These are phyloP conservation scores for Mirza zaza DNA, from an alignment of 2,113 vertebrate genomes.

Conservation along the genomic window DNA sequence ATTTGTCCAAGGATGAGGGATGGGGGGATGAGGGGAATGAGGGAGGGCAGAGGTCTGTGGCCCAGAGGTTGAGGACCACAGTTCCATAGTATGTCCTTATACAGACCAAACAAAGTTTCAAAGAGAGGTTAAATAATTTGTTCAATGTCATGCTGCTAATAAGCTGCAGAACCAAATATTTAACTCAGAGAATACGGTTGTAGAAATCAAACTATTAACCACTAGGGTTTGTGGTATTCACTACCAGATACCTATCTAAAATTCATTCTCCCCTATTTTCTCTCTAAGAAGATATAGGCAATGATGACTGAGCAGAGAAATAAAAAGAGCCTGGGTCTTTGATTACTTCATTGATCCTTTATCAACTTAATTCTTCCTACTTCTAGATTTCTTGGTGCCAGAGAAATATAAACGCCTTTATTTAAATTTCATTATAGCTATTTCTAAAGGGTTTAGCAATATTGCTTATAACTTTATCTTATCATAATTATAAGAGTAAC, in stretches of 20 bases:
- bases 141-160: neutral
- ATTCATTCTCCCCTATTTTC: neutral
- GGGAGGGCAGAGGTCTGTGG: too few relatives aligned
- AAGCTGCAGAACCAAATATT: neutral
- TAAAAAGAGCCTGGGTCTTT: neutral
- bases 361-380: neutral
- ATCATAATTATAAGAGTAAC: neutral
- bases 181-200: neutral
- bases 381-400: neutral
- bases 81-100: neutral
- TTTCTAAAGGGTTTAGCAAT: neutral
- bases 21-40: too few relatives aligned
- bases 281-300: neutral
- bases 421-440: neutral
- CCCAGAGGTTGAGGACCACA: too few relatives aligned
- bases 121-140: neutral
- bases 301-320: neutral
- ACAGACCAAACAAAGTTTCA: neutral
- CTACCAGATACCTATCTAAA: neutral
- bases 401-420: neutral
- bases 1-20: too few relatives aligned
- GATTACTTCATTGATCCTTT: neutral
- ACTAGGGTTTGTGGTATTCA: neutral
- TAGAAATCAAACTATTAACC: neutral
- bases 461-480: neutral